Evolutionary conservation across 2,888 invertebrate species (phyloP).

Genomic region (Busseola fusca): DNA sequence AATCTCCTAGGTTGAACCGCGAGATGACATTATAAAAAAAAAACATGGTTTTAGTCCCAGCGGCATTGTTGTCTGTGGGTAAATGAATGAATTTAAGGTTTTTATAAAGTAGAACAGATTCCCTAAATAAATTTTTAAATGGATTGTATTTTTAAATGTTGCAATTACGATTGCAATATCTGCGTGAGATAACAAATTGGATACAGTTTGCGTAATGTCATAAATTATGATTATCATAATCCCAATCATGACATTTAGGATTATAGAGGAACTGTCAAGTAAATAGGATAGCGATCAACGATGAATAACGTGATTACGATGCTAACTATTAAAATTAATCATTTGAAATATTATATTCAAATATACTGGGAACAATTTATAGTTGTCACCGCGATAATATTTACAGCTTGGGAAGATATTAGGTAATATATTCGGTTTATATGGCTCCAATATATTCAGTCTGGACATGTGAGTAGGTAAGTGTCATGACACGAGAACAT

Average conservation of each 20-base stretch:
- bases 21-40: no score
- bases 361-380: slow-evolving; percentile 47
- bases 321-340: slow-evolving; percentile 39
- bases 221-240: slow-evolving; percentile 31
- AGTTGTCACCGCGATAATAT: slow-evolving; percentile 44
- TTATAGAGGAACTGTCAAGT: slow-evolving; percentile 20
- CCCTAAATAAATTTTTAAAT: background rate
- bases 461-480: slow-evolving; percentile 21
- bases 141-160: background rate
- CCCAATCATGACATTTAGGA: slow-evolving; percentile 11
- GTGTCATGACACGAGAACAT: slow-evolving; percentile 16
- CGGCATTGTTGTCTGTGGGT: background rate
- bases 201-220: background rate
- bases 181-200: background rate
- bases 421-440: slow-evolving; percentile 42
- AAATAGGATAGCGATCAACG: slow-evolving; percentile 34
- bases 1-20: no score
- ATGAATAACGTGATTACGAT: slow-evolving; percentile 31
- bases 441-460: slow-evolving; percentile 33
- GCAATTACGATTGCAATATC: background rate
- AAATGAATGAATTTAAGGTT: background rate
- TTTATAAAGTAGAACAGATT: background rate
- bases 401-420: slow-evolving; percentile 47
- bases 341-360: slow-evolving; percentile 46
- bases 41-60: background rate